Base-by-base conservation (phyloP, 2,113 vertebrate species). In the Tor tambroides region DNA sequence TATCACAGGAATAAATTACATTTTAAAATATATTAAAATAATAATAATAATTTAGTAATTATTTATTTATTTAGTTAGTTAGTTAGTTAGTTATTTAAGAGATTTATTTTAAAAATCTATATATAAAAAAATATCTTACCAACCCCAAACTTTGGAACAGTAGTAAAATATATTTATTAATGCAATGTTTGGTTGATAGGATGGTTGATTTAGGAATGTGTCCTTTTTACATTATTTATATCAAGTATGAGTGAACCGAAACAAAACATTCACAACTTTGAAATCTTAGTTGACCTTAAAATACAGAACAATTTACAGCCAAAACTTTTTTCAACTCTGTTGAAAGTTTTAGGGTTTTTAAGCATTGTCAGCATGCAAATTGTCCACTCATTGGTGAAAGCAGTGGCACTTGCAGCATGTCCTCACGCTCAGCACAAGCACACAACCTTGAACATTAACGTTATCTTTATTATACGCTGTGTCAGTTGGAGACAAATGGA, bases 401-500 rank as follows among this genome's bases (percentile, higher is more conserved):
- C 23, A 38, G 14, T 32, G 10, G 23, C 41, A 51, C 28, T 17
- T 8, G 17, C 5, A 23, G 5, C 2, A 2, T 32, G 21, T 86
- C 30, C 77, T 80, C 12, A 30, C 5, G 1, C 23, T 19, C 17
- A 54, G 17, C 28, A 26, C 21, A 38, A 51, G n/a, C 43, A 17
- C 65, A 59, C 26, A 80, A 56, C 65, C 87, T 74, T 79, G 51
- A 74, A 32, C 75, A 63, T 51, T 28, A 46, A 41, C 14, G 32
- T 75, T 54, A 82, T 65, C 81, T 75, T 71, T 56, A 79, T 83
- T 83, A 41, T 74, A n/a, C n/a, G 28, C 56, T 43, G 12, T 76
- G 84, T 83, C 82, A 87, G 74, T 43, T 79, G 72, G 46, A 71
- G 61, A 84, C 49, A 84, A 84, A 84, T 74, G 46, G 51, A 80